Base-by-base conservation (phyloP, 1,140 invertebrate species). In the Thaumatotibia leucotreta region DNA sequence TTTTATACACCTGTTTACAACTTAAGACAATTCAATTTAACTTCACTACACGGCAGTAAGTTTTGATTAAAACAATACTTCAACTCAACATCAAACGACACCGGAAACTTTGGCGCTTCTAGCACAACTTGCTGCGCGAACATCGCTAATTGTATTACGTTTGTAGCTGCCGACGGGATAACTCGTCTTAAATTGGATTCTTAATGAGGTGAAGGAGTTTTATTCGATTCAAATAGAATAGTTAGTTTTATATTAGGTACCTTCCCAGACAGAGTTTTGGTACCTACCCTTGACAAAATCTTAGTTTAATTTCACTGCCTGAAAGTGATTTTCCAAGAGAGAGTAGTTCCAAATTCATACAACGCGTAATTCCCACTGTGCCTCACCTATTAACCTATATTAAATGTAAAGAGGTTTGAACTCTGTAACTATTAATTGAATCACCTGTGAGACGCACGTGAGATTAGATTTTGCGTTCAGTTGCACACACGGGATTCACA, bases 371-470 rank as follows among this genome's bases (percentile, higher is more conserved):
- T 39, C 11, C 35, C n/a, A n/a, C 11, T 45, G 6, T 45, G 35
- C 35, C 35, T n/a, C n/a, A n/a, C n/a, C 39, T 20, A 45, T 45
- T 5, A 45, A 45, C 39, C 39, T 45, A 45, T n/a, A n/a, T 45
- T 45, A 45, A 45, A 45, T 20, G 39, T 6, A 45, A 45, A 45
- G 39, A 20, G 39, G 39, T 8, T 45, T 20, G 1, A 45, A 45
- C 39, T 45, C 39, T 0, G n/a, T 14, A 45, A 45, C 39, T 45
- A 45, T 20, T 45, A 45, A 29, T 29, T 45, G 39, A 45, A 45
- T 78, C 75, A 92, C 89, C 83, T 91, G 89, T 14, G 91, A 91
- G 20, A 88, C 81, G 52, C 84, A 84, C 1, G 89, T 91, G 4
- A 89, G 75, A 68, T 90, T 88, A 0, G 88, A 90, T 0, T 88